Evolutionary conservation across 2,113 vertebrate species (phyloP).

Genomic region (Coreoperca whiteheadi): DNA sequence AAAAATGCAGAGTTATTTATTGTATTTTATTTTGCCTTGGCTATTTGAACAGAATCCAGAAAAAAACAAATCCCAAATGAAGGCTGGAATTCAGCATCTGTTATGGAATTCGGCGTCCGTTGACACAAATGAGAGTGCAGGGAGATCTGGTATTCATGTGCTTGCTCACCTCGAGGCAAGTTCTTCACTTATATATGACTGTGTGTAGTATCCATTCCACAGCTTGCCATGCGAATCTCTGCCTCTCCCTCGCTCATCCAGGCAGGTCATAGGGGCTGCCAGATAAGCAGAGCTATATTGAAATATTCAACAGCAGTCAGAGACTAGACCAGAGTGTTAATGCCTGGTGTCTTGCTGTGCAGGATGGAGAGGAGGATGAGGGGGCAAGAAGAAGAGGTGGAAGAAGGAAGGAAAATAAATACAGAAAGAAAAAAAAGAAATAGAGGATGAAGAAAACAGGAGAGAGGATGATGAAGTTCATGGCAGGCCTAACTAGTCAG

Average conservation of each 20-base stretch:
- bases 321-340: constrained; percentile 80
- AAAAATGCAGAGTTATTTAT: background rate
- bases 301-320: constrained; percentile 85
- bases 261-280: constrained; percentile 80
- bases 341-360: constrained; percentile 60
- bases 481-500: constrained; percentile 35
- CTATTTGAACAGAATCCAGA: constrained; percentile 36
- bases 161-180: constrained; percentile 77
- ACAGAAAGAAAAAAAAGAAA: background rate
- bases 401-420: background rate
- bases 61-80: constrained; percentile 49
- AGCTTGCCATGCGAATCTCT: constrained; percentile 71
- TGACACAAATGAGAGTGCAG: constrained; percentile 58
- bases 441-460: constrained; percentile 20
- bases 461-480: constrained; percentile 41
- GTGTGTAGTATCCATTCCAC: constrained; percentile 80
- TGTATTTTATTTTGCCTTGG: background rate
- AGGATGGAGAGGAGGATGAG: constrained; percentile 33
- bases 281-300: constrained; percentile 82
- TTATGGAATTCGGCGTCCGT: constrained; percentile 58
- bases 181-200: constrained; percentile 84
- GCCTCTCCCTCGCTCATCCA: constrained; percentile 76
- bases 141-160: constrained; percentile 76
- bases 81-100: constrained; percentile 33
- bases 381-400: background rate